Evolutionary conservation across 2,113 vertebrate genomes (phyloP).

Genomic region (Heptranchias perlo): DNA sequence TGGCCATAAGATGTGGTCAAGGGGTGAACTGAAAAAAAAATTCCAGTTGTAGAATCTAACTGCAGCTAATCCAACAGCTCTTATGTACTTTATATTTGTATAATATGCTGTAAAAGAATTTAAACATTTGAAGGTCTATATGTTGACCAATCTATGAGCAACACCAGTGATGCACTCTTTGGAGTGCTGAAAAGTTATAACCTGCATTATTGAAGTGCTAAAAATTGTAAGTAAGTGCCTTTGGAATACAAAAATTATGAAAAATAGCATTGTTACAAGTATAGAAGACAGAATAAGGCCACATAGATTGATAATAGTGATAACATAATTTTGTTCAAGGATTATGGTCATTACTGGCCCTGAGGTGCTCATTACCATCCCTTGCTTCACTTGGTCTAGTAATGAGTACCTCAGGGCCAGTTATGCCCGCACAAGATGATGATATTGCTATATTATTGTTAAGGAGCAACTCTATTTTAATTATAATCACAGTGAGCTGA

Average conservation of each 20-base stretch:
- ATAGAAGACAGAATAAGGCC: constrained; percentile 36
- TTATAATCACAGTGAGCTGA: constrained; percentile 36
- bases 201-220: not conserved
- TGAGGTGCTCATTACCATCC: constrained; percentile 37
- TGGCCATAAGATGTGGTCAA: not conserved
- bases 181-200: not conserved
- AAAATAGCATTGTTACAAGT: constrained; percentile 38
- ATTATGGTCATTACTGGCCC: constrained; percentile 38
- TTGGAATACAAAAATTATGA: constrained; percentile 31
- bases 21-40: not conserved
- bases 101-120: not conserved
- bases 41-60: not conserved
- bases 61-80: not conserved
- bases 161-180: not conserved
- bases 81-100: not conserved
- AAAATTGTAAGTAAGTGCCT: not conserved
- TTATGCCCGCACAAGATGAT: constrained; percentile 35
- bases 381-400: constrained; percentile 36
- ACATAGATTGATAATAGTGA: constrained; percentile 38
- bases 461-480: constrained; percentile 37
- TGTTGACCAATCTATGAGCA: not conserved
- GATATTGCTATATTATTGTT: constrained; percentile 38
- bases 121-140: not conserved
- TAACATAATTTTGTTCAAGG: constrained; percentile 33
- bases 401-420: constrained; percentile 38